Conservation (phyloP, 2,113 vertebrate species). For the Bucco capensis region DNA sequence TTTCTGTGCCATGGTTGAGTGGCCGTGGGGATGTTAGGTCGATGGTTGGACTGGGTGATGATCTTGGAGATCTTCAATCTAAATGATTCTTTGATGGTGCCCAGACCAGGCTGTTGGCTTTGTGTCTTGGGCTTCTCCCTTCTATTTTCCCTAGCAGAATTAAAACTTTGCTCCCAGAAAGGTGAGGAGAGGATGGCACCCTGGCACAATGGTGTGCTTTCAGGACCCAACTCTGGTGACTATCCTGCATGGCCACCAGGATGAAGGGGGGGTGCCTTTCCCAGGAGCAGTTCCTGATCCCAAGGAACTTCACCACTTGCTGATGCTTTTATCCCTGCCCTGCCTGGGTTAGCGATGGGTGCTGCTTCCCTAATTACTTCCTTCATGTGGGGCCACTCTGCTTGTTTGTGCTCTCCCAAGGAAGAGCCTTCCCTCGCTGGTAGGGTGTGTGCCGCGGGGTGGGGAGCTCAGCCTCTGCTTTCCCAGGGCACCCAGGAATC, state of each 20-base stretch:
- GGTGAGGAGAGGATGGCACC: background rate
- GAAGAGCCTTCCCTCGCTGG: background rate
- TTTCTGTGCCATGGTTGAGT: no score
- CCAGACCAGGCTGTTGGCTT: no score
- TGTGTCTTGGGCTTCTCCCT: background rate
- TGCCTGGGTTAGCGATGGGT: background rate
- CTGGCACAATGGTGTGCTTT: fast-evolving
- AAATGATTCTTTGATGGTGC: background rate
- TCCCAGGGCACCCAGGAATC: slow-evolving; percentile 21
- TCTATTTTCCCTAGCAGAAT: background rate
- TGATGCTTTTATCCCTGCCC: slow-evolving; percentile 35
- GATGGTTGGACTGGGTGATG: no score
- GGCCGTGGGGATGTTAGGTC: no score
- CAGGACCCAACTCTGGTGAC: background rate
- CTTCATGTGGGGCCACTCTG: background rate
- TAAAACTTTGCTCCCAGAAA: background rate
- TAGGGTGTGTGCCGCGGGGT: slow-evolving; percentile 22
- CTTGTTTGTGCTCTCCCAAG: background rate
- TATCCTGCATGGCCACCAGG: fast-evolving
- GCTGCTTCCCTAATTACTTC: slow-evolving; percentile 35
- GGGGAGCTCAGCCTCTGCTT: slow-evolving; percentile 19
- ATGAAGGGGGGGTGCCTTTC: background rate
- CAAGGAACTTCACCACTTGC: background rate
- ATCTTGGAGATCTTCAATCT: no score
- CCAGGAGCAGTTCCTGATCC: fast-evolving